Evolutionary conservation across 2,888 invertebrate species (phyloP).

Genomic region (Hyposoter dolosus): DNA sequence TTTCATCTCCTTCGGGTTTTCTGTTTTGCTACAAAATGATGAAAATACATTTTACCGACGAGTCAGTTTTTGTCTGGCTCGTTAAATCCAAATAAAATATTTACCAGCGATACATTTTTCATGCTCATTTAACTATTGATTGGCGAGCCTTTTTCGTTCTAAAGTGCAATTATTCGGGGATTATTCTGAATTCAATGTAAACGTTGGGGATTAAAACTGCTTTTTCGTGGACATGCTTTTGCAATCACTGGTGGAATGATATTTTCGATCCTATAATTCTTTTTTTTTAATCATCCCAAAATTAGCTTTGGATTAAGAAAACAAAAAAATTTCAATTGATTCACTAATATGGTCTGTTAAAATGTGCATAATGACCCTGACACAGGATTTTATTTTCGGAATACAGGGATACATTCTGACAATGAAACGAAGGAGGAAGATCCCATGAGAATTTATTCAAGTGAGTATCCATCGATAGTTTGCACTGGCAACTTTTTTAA

Average conservation of each 20-base stretch:
- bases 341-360: background rate
- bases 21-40: background rate
- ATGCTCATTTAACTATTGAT: background rate
- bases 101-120: background rate
- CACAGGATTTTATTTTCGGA: background rate
- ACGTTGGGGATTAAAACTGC: background rate
- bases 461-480: slow-evolving; percentile 73
- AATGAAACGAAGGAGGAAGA: slow-evolving; percentile 61
- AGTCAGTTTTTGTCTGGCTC: background rate
- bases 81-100: background rate
- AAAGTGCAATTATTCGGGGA: background rate
- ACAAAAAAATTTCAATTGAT: no score
- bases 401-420: slow-evolving; percentile 24
- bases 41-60: background rate
- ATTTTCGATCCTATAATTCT: background rate
- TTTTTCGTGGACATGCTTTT: background rate
- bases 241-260: background rate
- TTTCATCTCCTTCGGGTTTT: background rate
- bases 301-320: background rate
- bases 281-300: background rate
- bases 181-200: background rate
- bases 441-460: slow-evolving; percentile 78
- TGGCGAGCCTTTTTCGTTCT: background rate
- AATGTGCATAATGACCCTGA: background rate
- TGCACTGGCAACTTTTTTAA: background rate